A percentile compares a stretch with the other conserved stretches of the same genome.
phyloP scores from a whole-genome alignment of 1,140 invertebrate genomes.

The Lucilia sericata region DNA sequence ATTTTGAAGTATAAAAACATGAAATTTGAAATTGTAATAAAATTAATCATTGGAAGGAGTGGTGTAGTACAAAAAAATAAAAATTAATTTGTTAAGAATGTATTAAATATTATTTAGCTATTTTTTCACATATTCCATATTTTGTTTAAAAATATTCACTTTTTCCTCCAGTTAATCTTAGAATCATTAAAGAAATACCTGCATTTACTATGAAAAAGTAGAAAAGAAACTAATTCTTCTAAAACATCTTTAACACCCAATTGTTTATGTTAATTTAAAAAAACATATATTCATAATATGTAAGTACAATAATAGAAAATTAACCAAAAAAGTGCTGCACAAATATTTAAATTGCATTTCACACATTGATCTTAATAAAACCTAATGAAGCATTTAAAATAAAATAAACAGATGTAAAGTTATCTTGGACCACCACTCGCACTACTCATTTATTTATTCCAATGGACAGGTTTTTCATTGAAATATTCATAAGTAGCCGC shows the following conservation, averaged over 20 bases:
- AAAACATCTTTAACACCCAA: neutral
- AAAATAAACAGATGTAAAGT: constrained; percentile 34
- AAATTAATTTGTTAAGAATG: too few relatives aligned
- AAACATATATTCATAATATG: too few relatives aligned
- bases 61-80: too few relatives aligned
- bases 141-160: too few relatives aligned
- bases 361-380: constrained; percentile 40
- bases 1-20: too few relatives aligned
- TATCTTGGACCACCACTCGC: neutral
- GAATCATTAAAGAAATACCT: neutral
- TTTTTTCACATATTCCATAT: too few relatives aligned
- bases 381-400: constrained; percentile 21
- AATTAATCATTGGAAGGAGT: too few relatives aligned
- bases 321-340: neutral
- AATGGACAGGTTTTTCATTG: neutral
- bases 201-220: neutral
- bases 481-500: too few relatives aligned
- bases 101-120: too few relatives aligned
- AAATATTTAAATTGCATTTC: constrained; percentile 34
- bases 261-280: constrained; percentile 8
- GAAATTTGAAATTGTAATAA: too few relatives aligned
- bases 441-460: neutral
- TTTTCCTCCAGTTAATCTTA: neutral
- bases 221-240: neutral
- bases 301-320: neutral